Evolutionary conservation across 2,888 invertebrate genomes (phyloP).

Genomic region (Anaspis maculata): DNA sequence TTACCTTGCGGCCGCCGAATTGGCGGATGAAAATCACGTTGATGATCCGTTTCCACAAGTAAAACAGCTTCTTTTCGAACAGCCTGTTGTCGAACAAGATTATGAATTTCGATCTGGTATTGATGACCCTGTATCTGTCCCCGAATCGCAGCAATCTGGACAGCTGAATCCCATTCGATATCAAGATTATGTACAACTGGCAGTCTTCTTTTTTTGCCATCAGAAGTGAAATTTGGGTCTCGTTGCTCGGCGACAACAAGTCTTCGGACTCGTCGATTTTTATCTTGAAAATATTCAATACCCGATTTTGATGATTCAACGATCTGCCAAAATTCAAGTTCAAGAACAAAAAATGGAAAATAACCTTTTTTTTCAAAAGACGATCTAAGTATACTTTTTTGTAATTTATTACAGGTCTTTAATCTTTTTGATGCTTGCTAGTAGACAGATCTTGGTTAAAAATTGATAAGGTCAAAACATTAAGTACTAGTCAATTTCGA

Average conservation of each 20-base stretch:
- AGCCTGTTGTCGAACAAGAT: constrained; percentile 62
- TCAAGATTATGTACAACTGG: constrained; percentile 59
- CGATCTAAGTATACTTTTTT: no score
- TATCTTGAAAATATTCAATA: constrained; percentile 40
- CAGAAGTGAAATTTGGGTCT: constrained; percentile 49
- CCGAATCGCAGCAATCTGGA: constrained; percentile 59
- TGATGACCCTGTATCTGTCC: constrained; percentile 62
- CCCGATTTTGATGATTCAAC: no score
- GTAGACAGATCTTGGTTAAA: no score
- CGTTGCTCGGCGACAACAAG: constrained; percentile 52
- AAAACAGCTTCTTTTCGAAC: constrained; percentile 56
- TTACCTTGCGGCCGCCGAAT: constrained; percentile 37
- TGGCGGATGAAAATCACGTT: constrained; percentile 64
- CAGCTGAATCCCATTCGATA: constrained; percentile 64
- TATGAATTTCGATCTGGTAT: constrained; percentile 63
- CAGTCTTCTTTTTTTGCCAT: constrained; percentile 58
- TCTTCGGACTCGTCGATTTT: constrained; percentile 57
- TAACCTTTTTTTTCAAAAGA: no score
- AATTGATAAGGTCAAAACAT: no score
- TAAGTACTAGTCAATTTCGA: no score
- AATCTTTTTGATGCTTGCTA: no score
- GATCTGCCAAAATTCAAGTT: no score
- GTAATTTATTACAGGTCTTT: no score
- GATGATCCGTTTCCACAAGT: constrained; percentile 69
- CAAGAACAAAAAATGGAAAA: no score